A percentile compares a stretch with the other conserved stretches of the same genome.
Conservation (phyloP, 2,113 vertebrate genomes). For the Clinocottus analis region DNA sequence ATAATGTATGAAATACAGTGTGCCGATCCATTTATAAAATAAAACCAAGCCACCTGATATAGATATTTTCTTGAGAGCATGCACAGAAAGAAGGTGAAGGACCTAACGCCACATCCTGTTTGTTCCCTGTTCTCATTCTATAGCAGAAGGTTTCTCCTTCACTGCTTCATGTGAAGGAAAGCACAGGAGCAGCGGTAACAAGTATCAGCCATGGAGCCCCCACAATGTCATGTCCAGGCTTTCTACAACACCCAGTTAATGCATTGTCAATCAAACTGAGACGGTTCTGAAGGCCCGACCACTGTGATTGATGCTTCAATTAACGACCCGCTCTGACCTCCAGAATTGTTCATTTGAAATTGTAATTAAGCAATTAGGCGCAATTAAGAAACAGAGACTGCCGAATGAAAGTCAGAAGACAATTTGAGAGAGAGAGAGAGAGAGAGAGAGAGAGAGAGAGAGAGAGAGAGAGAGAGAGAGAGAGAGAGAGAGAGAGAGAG, state of each 20-base stretch:
- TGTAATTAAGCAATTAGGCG: constrained; percentile 86
- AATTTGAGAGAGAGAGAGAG: constrained; percentile 73
- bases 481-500: constrained; percentile 62
- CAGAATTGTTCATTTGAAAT: constrained; percentile 87
- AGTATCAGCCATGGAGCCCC: constrained; percentile 52
- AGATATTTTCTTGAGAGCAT: background rate
- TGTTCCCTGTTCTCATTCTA: constrained; percentile 3
- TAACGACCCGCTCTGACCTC: constrained; percentile 82
- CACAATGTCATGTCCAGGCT: constrained; percentile 80
- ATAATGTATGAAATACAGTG: background rate
- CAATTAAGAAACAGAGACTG: constrained; percentile 84
- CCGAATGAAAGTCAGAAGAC: constrained; percentile 83
- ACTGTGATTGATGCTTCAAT: constrained; percentile 86
- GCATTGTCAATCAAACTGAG: constrained; percentile 82
- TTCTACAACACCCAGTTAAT: constrained; percentile 77
- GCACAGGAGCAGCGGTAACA: constrained; percentile 40
- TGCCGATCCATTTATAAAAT: background rate
- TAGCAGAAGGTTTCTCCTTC: constrained; percentile 46
- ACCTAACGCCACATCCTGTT: background rate
- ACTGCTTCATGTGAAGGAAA: constrained; percentile 69
- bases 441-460: no score
- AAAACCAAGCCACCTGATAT: background rate
- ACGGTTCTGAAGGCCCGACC: constrained; percentile 72
- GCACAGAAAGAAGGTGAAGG: background rate
- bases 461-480: constrained; percentile 48